These are phyloP conservation scores for Peromyscus eremicus DNA, from an alignment of 2,797 vertebrate genomes.

Conservation along the genomic window DNA sequence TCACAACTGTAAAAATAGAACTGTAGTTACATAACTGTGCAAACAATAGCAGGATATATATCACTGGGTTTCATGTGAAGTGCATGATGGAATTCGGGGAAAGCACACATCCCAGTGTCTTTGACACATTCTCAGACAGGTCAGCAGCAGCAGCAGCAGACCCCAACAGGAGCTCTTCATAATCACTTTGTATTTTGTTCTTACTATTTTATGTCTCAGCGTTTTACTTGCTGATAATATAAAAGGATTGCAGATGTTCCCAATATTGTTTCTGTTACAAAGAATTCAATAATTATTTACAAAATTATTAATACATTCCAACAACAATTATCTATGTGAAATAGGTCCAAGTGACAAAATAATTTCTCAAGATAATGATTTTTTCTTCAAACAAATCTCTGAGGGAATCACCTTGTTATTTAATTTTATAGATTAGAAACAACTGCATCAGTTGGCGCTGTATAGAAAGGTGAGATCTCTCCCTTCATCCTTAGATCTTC, in stretches of 20 bases:
- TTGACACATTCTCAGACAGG: not conserved
- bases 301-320: not conserved
- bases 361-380: not conserved
- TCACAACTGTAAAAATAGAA: not conserved
- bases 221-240: constrained; percentile 22
- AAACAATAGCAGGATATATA: not conserved
- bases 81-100: not conserved
- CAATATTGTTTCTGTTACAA: not conserved
- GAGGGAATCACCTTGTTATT: not conserved
- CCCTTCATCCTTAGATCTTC: not conserved
- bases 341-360: not conserved
- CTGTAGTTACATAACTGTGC: not conserved
- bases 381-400: not conserved
- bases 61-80: not conserved
- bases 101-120: not conserved
- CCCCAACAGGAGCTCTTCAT: not conserved
- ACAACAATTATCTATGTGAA: not conserved
- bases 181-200: not conserved
- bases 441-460: not conserved
- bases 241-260: constrained; percentile 8
- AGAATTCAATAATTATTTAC: not conserved
- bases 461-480: not conserved
- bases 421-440: not conserved
- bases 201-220: not conserved
- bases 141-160: not conserved